Percentiles rank a stretch among this genome's conserved stretches.
phyloP scores from a whole-genome alignment of 2,113 vertebrate genomes.

The Canis aureus region DNA sequence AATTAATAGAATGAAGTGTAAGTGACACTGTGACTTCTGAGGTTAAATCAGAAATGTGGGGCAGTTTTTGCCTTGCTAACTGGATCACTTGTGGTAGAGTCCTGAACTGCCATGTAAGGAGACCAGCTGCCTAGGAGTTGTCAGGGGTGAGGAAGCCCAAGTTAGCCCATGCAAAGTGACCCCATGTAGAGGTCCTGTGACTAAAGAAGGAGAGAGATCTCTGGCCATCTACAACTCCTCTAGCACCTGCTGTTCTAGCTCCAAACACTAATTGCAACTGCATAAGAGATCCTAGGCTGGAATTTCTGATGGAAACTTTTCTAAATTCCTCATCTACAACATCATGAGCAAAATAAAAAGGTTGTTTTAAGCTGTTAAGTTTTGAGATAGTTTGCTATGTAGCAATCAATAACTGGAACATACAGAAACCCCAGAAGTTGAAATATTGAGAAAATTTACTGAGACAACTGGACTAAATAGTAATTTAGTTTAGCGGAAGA shows the following conservation, averaged over 20 bases:
- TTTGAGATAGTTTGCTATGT: conserved; percentile 22
- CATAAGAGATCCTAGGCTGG: background rate
- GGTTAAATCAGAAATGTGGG: background rate
- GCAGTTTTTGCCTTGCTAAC: background rate
- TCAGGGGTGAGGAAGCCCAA: background rate
- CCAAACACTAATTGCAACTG: background rate
- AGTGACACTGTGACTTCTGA: background rate
- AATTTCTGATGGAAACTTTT: background rate
- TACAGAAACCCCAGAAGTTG: background rate
- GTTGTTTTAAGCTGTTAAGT: background rate
- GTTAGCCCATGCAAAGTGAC: background rate
- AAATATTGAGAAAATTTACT: conserved; percentile 1
- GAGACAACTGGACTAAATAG: background rate
- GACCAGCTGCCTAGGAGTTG: background rate
- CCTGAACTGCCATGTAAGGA: background rate
- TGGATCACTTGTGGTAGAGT: background rate
- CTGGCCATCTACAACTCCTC: background rate
- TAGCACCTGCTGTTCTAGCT: background rate
- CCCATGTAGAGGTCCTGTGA: background rate
- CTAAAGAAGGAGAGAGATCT: background rate
- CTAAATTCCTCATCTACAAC: background rate
- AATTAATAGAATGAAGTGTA: background rate
- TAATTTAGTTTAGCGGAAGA: conserved; percentile 13
- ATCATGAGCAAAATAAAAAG: background rate
- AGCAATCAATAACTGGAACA: conserved; percentile 10